Evolutionary conservation across 1,140 invertebrate species (phyloP).

Genomic region (Cataglyphis hispanica): DNA sequence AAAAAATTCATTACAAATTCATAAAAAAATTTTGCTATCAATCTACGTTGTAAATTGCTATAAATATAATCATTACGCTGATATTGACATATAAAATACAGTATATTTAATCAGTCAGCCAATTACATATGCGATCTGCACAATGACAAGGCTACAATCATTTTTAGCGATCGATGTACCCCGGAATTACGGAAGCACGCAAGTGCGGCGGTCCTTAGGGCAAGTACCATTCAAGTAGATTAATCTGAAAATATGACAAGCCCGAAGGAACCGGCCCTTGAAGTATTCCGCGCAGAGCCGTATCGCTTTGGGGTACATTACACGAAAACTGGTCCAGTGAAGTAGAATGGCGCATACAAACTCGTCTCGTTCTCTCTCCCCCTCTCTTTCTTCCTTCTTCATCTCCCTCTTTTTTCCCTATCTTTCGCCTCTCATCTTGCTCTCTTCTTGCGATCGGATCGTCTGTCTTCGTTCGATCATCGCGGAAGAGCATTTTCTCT

Average conservation of each 20-base stretch:
- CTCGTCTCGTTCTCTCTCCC: conserved; percentile 69
- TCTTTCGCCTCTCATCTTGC: background rate
- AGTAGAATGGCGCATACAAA: conserved; percentile 72
- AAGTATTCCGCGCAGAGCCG: conserved; percentile 69
- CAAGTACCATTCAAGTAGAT: conserved; percentile 32
- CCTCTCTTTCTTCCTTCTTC: conserved; percentile 40
- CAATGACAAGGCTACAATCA: background rate
- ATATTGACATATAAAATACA: background rate
- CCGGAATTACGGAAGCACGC: background rate
- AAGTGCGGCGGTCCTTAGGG: background rate
- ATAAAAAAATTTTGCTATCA: background rate
- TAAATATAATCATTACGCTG: background rate
- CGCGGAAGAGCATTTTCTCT: conserved; percentile 32
- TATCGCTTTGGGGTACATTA: conserved; percentile 69
- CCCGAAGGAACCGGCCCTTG: conserved; percentile 55
- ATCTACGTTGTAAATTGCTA: background rate
- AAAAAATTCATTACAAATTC: background rate
- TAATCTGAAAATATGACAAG: conserved; percentile 65
- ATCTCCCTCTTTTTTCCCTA: no score
- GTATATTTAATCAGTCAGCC: conserved; percentile 4
- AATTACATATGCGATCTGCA: background rate
- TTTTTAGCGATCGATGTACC: background rate
- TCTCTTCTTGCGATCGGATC: conserved; percentile 56
- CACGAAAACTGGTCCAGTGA: conserved; percentile 78
- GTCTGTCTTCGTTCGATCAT: conserved; percentile 67